Conservation (phyloP, 1,140 invertebrate species). For the Pseudomyrmex gracilis region DNA sequence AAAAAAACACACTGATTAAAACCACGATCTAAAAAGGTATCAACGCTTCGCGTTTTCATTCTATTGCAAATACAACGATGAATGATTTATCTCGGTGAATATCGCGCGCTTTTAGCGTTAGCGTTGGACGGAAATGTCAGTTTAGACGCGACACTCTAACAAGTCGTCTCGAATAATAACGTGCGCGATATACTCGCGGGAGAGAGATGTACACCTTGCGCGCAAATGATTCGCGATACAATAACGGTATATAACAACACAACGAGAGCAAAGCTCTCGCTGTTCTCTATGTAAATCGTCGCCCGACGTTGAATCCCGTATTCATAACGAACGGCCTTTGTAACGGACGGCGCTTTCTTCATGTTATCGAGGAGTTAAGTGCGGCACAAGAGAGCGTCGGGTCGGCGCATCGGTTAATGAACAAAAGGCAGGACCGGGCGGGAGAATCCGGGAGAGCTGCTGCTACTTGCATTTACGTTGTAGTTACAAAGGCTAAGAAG, state of each 20-base stretch:
- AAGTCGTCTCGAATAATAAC: neutral
- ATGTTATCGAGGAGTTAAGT: slow-evolving; percentile 58
- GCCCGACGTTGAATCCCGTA: slow-evolving; percentile 25
- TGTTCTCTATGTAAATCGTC: slow-evolving; percentile 35
- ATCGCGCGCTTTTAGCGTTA: no score
- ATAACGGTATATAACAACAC: slow-evolving; percentile 29
- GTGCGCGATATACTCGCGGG: neutral
- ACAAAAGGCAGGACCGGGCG: slow-evolving; percentile 43
- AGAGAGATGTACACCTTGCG: neutral
- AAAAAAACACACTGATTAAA: no score
- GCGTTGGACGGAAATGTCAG: no score
- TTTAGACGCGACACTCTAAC: neutral
- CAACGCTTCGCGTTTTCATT: no score
- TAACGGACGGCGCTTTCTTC: slow-evolving; percentile 37
- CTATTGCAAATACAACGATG: no score
- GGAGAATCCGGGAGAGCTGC: slow-evolving; percentile 26
- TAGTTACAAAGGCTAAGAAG: slow-evolving; percentile 54
- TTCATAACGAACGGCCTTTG: slow-evolving; percentile 28
- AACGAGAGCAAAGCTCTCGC: neutral
- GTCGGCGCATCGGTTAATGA: slow-evolving; percentile 54
- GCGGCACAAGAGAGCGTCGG: slow-evolving; percentile 15
- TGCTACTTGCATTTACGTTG: slow-evolving; percentile 54
- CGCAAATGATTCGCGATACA: slow-evolving; percentile 24
- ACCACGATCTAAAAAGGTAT: no score
- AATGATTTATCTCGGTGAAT: no score